Conservation (phyloP, 2,888 invertebrate species). For the Andrena marginata region DNA sequence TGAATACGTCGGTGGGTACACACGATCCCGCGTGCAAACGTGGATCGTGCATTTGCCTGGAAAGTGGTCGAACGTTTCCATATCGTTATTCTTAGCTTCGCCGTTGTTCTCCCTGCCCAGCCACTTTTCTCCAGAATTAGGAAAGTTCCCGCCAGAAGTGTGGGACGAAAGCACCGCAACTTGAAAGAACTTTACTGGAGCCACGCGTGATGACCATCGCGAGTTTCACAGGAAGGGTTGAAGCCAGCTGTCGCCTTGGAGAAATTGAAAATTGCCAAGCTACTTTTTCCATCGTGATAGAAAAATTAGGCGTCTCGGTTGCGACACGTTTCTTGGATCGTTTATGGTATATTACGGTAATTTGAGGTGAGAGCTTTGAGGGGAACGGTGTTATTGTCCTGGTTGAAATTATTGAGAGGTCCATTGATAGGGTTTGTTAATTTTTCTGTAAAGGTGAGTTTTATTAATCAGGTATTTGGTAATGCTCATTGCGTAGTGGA, state of each 20-base stretch:
- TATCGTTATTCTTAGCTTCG: constrained; percentile 59
- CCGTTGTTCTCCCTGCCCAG: constrained; percentile 30
- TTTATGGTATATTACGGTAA: too few species aligned
- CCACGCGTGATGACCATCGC: constrained; percentile 64
- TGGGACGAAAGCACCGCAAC: constrained; percentile 37
- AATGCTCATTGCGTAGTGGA: too few species aligned
- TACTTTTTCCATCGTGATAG: constrained; percentile 13
- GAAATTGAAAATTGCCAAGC: constrained; percentile 56
- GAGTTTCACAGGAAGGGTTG: constrained; percentile 44
- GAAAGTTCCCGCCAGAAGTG: constrained; percentile 65
- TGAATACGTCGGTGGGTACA: not conserved
- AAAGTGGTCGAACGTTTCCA: constrained; percentile 33
- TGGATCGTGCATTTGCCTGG: constrained; percentile 32
- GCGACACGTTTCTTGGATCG: constrained; percentile 40
- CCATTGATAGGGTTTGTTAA: too few species aligned
- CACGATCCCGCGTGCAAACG: constrained; percentile 8
- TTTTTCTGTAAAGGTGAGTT: too few species aligned
- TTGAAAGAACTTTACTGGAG: constrained; percentile 51
- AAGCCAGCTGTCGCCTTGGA: constrained; percentile 63
- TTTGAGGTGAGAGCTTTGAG: too few species aligned
- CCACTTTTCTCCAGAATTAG: constrained; percentile 58
- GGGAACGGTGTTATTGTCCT: too few species aligned
- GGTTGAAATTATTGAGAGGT: too few species aligned
- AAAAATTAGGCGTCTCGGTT: constrained; percentile 29
- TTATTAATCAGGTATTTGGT: too few species aligned